A percentile compares a stretch with the other conserved stretches of the same genome.
Conservation (phyloP, 2,797 vertebrate genomes). For the Darevskia mixta region DNA sequence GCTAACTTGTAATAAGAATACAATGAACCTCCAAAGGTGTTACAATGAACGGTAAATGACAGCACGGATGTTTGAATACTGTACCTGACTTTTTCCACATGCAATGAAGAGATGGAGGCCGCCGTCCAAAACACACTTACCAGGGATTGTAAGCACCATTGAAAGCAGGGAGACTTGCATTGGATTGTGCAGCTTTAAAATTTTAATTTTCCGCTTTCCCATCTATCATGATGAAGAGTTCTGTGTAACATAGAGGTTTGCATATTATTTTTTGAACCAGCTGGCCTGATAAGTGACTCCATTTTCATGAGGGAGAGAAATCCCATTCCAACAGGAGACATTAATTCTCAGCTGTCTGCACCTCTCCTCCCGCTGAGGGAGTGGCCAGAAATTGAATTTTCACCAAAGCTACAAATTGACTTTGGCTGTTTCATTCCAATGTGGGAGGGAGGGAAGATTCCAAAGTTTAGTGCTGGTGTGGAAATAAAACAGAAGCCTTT, state of each 20-base stretch:
- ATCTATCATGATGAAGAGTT: background rate
- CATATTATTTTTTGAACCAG: background rate
- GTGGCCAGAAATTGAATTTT: background rate
- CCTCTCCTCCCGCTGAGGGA: background rate
- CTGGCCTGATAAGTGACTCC: background rate
- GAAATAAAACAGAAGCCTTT: background rate
- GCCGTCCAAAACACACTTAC: too few relatives aligned
- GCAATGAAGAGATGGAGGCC: background rate
- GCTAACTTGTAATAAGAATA: background rate
- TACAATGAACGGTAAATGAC: background rate
- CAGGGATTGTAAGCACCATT: too few relatives aligned
- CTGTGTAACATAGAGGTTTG: background rate
- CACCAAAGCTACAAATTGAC: background rate
- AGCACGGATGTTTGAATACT: background rate
- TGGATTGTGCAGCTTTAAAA: background rate
- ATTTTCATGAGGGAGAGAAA: background rate
- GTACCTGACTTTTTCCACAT: background rate
- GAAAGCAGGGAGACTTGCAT: background rate
- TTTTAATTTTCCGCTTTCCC: background rate
- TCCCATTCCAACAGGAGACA: background rate
- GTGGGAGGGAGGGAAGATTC: background rate
- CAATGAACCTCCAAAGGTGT: background rate
- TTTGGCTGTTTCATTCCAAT: background rate
- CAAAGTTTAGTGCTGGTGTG: background rate
- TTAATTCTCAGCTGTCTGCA: background rate